Conservation (phyloP, 2,888 invertebrate genomes). For the Temnothorax ravouxi region DNA sequence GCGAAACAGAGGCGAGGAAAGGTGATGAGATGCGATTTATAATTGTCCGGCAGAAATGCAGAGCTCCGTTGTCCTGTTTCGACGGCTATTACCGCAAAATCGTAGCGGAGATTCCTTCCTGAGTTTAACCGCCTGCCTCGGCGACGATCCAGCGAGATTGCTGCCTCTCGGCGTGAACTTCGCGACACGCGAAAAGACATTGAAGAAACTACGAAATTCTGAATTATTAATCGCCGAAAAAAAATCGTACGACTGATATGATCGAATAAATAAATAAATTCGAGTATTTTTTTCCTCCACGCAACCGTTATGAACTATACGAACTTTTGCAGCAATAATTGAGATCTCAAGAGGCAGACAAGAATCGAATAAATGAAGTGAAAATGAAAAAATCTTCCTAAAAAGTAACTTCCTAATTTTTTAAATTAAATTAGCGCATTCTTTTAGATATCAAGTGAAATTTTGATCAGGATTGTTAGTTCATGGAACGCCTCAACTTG, state of each 20-base stretch:
- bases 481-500: not conserved
- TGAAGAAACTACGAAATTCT: not conserved
- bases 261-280: no score
- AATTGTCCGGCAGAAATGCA: constrained; percentile 50
- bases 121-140: constrained; percentile 27
- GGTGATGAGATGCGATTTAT: constrained; percentile 56
- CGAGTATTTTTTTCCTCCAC: not conserved
- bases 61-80: constrained; percentile 33
- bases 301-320: not conserved
- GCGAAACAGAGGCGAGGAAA: constrained; percentile 55
- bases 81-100: constrained; percentile 40
- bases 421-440: not conserved
- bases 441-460: not conserved
- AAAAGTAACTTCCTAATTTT: not conserved
- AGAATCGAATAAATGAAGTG: not conserved
- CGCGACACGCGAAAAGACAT: constrained; percentile 17
- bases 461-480: not conserved
- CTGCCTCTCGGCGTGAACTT: constrained; percentile 1
- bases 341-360: not conserved
- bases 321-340: not conserved
- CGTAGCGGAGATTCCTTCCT: constrained; percentile 23
- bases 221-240: not conserved
- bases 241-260: not conserved
- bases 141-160: constrained; percentile 33
- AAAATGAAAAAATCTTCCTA: not conserved